Evolutionary conservation across 2,797 vertebrate species (phyloP).

Genomic region (Enteromius argenteus): DNA sequence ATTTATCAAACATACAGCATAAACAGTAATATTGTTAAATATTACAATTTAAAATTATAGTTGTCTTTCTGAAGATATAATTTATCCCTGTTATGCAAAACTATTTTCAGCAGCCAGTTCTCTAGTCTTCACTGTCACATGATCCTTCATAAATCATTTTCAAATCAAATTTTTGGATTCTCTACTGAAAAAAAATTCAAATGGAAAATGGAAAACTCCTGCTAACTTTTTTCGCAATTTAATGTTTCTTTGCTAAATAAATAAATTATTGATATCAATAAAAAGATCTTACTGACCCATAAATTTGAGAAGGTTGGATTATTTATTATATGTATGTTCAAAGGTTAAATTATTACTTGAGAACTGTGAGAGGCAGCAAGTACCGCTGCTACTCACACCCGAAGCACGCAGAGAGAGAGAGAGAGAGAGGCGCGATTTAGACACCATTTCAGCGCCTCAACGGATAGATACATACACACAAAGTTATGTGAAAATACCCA

Average conservation of each 20-base stretch:
- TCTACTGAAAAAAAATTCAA: not conserved
- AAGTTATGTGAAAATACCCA: too few species aligned
- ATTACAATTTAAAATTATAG: not conserved
- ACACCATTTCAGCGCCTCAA: too few species aligned
- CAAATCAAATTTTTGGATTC: not conserved
- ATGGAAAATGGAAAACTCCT: not conserved
- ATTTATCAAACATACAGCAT: not conserved
- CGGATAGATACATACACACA: too few species aligned
- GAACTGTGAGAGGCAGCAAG: not conserved
- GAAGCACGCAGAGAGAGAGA: too few species aligned
- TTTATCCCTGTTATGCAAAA: not conserved
- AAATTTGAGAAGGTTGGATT: not conserved
- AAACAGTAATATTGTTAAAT: not conserved
- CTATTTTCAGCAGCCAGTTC: not conserved
- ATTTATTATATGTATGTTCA: not conserved
- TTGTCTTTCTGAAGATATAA: not conserved
- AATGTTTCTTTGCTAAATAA: not conserved
- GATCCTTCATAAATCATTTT: too few species aligned
- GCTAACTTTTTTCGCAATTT: not conserved
- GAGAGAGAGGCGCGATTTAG: too few species aligned
- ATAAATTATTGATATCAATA: too few species aligned
- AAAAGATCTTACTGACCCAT: not conserved
- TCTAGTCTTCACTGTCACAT: not conserved
- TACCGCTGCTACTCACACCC: too few species aligned
- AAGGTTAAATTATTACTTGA: not conserved